Base-by-base conservation (phyloP, 1,140 invertebrate species). In the Drosophila pectinifera region DNA sequence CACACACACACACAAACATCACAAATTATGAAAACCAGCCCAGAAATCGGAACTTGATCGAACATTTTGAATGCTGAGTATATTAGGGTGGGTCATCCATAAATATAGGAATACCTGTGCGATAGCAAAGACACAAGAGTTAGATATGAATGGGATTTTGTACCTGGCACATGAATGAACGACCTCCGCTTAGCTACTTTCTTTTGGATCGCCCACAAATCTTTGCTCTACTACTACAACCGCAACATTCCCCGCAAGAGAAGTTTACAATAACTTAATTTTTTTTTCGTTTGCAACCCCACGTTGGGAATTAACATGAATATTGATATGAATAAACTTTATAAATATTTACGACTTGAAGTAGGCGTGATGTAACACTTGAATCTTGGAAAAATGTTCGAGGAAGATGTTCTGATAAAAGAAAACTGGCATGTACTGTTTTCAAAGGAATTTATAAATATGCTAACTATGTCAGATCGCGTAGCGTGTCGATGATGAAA, bases 161-260 rank as follows among this genome's bases (percentile, higher is more conserved):
- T 53, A 53, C 31, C 49, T 53, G 31, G 28, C 7, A 36, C 49
- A 53, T 53, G 49, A 53, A 53, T 53, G 18, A 36, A 4, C 36
- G 22, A 36, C 49, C 49, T 20, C 20, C 16, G 31, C 31, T 34
- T 13, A 20, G 13, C 4, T 36, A 18, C 2, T 18, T 20, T 51
- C 11, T 20, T 18, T 51, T 6, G n/a, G 24, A 13, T 48, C n/a
- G n/a, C 46, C 24, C 24, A 48, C 24, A 14, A 18, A 51, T 22
- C 31, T 36, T 10, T 8, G 31, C 31, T 36, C 13, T 7, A 36
- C 18, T 18, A 1, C 14, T n/a, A 14, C 5, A 2, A 38, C 2
- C 36, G 36, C 36, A 13, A 38, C 36, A 38, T 14, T 14, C n/a
- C 1, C 36, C 36, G 36, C 14, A 1, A 14, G 26, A 49, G 31